phyloP scores from a whole-genome alignment of 2,888 invertebrate genomes.

The Phrixothrix hirtus region DNA sequence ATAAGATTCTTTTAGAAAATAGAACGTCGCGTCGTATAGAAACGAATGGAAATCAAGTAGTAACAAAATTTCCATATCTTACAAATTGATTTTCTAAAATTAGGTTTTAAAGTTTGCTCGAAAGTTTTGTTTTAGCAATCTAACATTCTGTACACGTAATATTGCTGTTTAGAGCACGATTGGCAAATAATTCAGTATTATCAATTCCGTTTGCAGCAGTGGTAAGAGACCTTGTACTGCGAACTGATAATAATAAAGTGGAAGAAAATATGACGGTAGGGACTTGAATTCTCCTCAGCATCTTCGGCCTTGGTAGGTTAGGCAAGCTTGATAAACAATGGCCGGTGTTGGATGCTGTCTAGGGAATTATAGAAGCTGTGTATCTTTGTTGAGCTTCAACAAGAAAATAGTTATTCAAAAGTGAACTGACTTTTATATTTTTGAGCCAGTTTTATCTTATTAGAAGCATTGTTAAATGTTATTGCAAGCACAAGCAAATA shows the following conservation, averaged over 20 bases:
- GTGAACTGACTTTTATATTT: not conserved
- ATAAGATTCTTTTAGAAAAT: not conserved
- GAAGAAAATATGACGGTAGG: constrained; percentile 21
- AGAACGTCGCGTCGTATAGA: too few relatives aligned
- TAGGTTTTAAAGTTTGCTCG: not conserved
- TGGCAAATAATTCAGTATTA: constrained; percentile 28
- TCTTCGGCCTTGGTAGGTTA: constrained; percentile 11
- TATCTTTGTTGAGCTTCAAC: not conserved
- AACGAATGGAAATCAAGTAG: too few relatives aligned
- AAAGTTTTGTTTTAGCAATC: constrained; percentile 17
- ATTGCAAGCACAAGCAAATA: too few relatives aligned
- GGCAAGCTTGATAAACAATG: constrained; percentile 16
- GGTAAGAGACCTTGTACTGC: constrained; percentile 20
- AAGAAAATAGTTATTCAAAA: not conserved
- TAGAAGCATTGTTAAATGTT: not conserved
- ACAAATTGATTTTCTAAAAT: not conserved
- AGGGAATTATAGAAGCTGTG: constrained; percentile 2
- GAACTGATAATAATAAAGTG: constrained; percentile 23
- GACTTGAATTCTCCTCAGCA: constrained; percentile 23
- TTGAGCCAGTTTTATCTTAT: not conserved
- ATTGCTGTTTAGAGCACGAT: constrained; percentile 24
- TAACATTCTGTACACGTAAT: constrained; percentile 23
- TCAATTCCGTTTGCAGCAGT: constrained; percentile 24
- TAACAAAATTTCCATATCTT: too few relatives aligned
- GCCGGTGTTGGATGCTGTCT: constrained; percentile 2